phyloP scores from a whole-genome alignment of 2,797 vertebrate species.

The Poecilia velifera region DNA sequence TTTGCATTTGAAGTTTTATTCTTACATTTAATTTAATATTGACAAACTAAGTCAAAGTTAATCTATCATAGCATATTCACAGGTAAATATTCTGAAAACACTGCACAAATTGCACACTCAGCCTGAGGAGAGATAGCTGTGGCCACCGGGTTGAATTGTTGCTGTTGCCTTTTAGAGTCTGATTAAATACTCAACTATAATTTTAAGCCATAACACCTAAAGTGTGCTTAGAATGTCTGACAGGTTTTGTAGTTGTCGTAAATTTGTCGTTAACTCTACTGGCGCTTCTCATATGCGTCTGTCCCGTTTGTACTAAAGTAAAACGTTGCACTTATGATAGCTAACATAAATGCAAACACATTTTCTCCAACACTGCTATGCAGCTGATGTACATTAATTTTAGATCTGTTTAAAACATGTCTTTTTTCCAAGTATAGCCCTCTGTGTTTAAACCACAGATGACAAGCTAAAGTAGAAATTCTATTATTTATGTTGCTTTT shows the following conservation, averaged over 20 bases:
- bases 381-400: constrained; percentile 69
- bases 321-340: constrained; percentile 68
- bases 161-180: constrained; percentile 54
- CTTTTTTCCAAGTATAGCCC: constrained; percentile 59
- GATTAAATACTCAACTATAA: constrained; percentile 49
- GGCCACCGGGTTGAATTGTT: constrained; percentile 47
- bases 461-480: constrained; percentile 57
- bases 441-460: constrained; percentile 57
- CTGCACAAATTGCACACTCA: constrained; percentile 41
- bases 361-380: constrained; percentile 79
- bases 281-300: constrained; percentile 58
- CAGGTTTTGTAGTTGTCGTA: constrained; percentile 49
- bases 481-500: constrained; percentile 67
- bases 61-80: neutral
- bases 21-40: constrained; percentile 29
- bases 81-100: constrained; percentile 33
- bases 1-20: constrained; percentile 53
- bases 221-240: constrained; percentile 53
- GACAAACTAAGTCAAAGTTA: constrained; percentile 11
- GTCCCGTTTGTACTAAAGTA: constrained; percentile 68
- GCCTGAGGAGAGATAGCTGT: constrained; percentile 55
- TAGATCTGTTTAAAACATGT: neutral
- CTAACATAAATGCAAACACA: constrained; percentile 66
- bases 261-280: constrained; percentile 51
- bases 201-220: constrained; percentile 67